These are phyloP conservation scores for Onychomys arenicola DNA, from an alignment of 2,797 vertebrate genomes.

Conservation along the genomic window DNA sequence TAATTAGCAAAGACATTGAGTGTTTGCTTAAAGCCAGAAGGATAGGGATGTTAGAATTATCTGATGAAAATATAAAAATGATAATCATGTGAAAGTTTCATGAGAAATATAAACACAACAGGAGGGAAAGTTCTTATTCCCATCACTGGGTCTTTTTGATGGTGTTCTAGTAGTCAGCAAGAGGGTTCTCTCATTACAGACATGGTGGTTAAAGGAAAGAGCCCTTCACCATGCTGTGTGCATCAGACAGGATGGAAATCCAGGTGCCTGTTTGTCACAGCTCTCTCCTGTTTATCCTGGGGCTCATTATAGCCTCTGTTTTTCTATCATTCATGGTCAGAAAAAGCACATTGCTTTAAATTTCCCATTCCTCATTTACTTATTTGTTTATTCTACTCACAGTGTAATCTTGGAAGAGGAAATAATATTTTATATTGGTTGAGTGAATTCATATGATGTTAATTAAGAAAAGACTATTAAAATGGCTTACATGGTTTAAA, in stretches of 20 bases:
- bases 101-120: not conserved
- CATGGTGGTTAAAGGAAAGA: too few relatives aligned
- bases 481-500: not conserved
- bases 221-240: fast-evolving
- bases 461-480: not conserved
- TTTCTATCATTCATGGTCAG: not conserved
- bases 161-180: not conserved
- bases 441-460: not conserved
- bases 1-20: not conserved
- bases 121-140: not conserved
- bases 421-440: not conserved
- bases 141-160: not conserved
- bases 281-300: not conserved
- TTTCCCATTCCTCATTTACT: not conserved
- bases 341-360: not conserved
- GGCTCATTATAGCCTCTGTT: not conserved
- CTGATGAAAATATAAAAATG: not conserved
- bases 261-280: too few relatives aligned
- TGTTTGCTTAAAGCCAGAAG: not conserved
- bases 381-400: not conserved
- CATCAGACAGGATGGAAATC: not conserved
- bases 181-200: not conserved
- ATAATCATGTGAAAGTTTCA: not conserved
- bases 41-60: not conserved
- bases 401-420: not conserved